Evolutionary conservation across 2,797 vertebrate species (phyloP).

Genomic region (Notamacropus eugenii): DNA sequence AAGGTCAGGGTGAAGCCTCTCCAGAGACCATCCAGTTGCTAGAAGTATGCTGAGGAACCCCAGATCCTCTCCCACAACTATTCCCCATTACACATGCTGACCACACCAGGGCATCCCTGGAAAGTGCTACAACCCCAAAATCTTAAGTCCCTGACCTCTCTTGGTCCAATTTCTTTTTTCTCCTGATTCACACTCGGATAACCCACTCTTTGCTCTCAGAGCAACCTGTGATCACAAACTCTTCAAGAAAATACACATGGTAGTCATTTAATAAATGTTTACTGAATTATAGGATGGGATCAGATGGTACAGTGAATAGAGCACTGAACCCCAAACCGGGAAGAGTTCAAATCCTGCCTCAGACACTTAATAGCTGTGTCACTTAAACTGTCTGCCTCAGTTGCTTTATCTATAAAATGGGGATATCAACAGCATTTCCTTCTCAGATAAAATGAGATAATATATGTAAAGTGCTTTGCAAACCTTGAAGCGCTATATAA

Average conservation of each 20-base stretch:
- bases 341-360: not conserved
- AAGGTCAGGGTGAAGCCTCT: not conserved
- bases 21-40: not conserved
- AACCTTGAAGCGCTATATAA: not conserved
- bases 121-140: not conserved
- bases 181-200: not conserved
- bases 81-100: not conserved
- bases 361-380: not conserved
- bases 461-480: not conserved
- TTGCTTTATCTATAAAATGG: not conserved
- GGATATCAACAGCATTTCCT: not conserved
- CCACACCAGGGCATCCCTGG: not conserved
- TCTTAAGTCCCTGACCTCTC: not conserved
- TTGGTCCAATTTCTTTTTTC: not conserved
- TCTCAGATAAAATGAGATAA: not conserved
- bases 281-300: not conserved
- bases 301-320: not conserved
- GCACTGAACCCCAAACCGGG: not conserved
- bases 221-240: not conserved
- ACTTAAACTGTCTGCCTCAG: not conserved
- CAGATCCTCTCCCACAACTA: not conserved
- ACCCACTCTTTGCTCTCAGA: not conserved
- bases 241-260: not conserved
- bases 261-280: not conserved
- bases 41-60: not conserved